A percentile compares a stretch with the other conserved stretches of the same genome.
Evolutionary conservation across 1,140 invertebrate species (phyloP).

Genomic region (Drosophila lacteicornis): DNA sequence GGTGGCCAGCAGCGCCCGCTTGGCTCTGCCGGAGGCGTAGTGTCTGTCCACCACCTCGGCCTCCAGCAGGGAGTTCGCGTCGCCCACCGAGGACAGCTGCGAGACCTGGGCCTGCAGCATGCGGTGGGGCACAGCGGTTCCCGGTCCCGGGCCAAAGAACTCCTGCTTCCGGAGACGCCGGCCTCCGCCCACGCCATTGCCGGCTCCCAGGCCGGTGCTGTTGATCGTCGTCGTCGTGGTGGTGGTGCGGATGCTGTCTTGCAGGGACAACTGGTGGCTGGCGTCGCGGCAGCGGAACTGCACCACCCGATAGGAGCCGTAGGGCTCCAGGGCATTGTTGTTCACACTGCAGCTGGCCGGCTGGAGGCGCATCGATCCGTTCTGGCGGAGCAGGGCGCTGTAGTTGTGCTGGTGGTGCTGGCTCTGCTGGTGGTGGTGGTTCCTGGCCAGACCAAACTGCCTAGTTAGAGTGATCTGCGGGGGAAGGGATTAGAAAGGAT

Average conservation of each 20-base stretch:
- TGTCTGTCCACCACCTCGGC: conserved; percentile 46
- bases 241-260: conserved; percentile 74
- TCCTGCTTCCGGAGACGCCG: conserved; percentile 58
- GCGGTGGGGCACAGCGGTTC: conserved; percentile 55
- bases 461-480: conserved; percentile 67
- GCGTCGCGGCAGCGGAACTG: conserved; percentile 75
- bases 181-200: conserved; percentile 6
- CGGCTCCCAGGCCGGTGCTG: conserved; percentile 47
- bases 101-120: conserved; percentile 66
- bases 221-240: conserved; percentile 73
- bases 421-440: conserved; percentile 63
- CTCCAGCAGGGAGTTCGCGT: conserved; percentile 62
- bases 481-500: neutral
- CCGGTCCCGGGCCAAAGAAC: conserved; percentile 35
- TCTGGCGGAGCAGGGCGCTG: conserved; percentile 67
- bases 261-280: conserved; percentile 68
- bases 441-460: conserved; percentile 64
- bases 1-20: conserved; percentile 64
- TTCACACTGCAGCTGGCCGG: conserved; percentile 70
- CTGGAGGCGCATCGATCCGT: conserved; percentile 71
- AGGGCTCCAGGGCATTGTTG: conserved; percentile 78
- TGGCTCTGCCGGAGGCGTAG: conserved; percentile 39
- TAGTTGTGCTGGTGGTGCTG: conserved; percentile 74
- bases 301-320: conserved; percentile 75
- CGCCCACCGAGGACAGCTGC: conserved; percentile 56